A percentile compares a stretch with the other conserved stretches of the same genome.
Conservation (phyloP, 2,888 invertebrate genomes). For the Melanchra persicariae region DNA sequence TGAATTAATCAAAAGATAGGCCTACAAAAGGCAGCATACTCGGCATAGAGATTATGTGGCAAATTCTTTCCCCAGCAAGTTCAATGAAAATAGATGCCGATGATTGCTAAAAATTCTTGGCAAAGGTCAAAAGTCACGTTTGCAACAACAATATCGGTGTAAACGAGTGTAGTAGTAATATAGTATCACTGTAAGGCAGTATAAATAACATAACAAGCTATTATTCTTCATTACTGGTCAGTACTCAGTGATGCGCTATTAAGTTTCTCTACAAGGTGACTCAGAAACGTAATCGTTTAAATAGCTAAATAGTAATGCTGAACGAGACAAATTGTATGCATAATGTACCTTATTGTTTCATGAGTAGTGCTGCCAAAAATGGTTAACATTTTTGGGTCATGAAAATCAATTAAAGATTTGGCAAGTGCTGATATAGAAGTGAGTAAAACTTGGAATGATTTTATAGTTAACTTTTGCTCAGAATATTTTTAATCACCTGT, state of each 20-base stretch:
- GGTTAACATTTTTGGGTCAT: background rate
- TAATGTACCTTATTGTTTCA: slow-evolving; percentile 11
- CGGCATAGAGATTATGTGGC: too few species aligned
- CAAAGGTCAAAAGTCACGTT: slow-evolving; percentile 15
- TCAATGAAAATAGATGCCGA: too few species aligned
- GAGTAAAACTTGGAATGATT: background rate
- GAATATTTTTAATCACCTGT: background rate
- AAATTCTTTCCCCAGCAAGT: too few species aligned
- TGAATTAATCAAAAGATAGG: too few species aligned
- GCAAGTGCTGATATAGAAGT: background rate
- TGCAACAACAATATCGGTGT: background rate
- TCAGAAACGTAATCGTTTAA: slow-evolving; percentile 17
- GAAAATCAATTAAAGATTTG: background rate
- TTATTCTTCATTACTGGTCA: slow-evolving; percentile 38
- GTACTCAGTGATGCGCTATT: slow-evolving; percentile 13
- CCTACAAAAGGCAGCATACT: too few species aligned
- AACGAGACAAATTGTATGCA: slow-evolving; percentile 14
- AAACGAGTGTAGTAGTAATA: background rate
- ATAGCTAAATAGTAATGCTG: background rate
- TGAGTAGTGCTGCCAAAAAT: background rate
- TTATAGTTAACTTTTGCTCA: background rate
- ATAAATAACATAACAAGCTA: slow-evolving; percentile 24
- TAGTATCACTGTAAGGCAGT: background rate
- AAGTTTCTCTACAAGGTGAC: slow-evolving; percentile 37
- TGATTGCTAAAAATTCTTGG: background rate